Percentiles rank a stretch among this genome's conserved stretches.
Evolutionary conservation across 2,888 invertebrate species (phyloP).

Genomic region (Cryptus viduatorius): DNA sequence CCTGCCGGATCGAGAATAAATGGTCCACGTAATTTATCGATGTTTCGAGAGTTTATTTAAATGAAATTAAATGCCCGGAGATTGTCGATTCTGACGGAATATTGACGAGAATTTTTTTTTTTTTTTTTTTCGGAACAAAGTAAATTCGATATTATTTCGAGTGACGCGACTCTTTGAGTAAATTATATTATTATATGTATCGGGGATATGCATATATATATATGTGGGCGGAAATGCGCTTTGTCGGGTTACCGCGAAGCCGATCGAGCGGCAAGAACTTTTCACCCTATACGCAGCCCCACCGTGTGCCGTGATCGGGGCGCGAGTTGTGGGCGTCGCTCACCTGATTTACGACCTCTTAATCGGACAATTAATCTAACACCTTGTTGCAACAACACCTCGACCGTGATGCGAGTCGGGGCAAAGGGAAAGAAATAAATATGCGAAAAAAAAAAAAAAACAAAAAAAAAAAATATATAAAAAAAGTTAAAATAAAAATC

Average conservation of each 20-base stretch:
- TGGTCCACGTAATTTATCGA: background rate
- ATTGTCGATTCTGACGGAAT: no score
- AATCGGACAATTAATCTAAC: constrained; percentile 85
- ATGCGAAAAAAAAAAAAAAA: constrained; percentile 35
- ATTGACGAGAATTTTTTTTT: no score
- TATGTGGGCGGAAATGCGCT: constrained; percentile 57
- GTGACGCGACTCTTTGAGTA: constrained; percentile 13
- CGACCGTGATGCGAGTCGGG: constrained; percentile 70
- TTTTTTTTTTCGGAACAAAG: background rate
- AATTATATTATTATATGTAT: constrained; percentile 69
- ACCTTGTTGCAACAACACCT: constrained; percentile 85
- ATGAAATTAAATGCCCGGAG: background rate
- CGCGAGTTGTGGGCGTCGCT: constrained; percentile 77
- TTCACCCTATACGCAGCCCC: constrained; percentile 37
- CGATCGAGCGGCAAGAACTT: constrained; percentile 28
- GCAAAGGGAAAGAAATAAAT: constrained; percentile 49
- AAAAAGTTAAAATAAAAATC: constrained; percentile 34
- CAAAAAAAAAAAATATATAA: constrained; percentile 31
- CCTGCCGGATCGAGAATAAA: constrained; percentile 47
- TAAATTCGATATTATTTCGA: background rate
- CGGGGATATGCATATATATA: background rate
- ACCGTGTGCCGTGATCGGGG: constrained; percentile 59
- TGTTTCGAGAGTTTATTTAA: background rate
- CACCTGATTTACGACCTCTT: constrained; percentile 84
- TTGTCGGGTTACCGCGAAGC: constrained; percentile 58